These are phyloP conservation scores for Artibeus lituratus DNA, from an alignment of 2,797 vertebrate genomes.

Conservation along the genomic window DNA sequence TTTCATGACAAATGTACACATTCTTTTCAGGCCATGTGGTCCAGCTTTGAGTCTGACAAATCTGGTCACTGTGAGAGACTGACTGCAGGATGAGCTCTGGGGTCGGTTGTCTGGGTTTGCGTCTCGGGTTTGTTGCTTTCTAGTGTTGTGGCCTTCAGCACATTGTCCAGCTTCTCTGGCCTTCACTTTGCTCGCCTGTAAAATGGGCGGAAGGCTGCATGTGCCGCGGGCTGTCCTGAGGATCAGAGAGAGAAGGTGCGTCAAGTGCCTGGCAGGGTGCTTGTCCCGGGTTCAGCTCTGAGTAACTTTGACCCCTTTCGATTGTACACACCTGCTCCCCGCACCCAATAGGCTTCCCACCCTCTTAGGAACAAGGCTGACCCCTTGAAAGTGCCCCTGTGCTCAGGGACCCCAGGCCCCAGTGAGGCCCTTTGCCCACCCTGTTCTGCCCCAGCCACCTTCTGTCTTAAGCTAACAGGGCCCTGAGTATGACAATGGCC, in stretches of 20 bases:
- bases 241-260: background rate
- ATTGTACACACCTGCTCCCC: background rate
- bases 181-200: background rate
- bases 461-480: background rate
- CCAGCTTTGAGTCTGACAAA: constrained; percentile 4
- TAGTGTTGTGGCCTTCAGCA: background rate
- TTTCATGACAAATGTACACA: constrained; percentile 22
- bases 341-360: background rate
- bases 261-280: background rate
- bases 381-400: background rate
- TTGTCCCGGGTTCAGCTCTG: background rate
- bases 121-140: background rate
- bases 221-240: background rate
- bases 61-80: background rate
- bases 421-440: background rate
- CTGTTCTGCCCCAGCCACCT: background rate
- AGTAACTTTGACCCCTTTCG: background rate
- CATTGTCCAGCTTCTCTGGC: background rate
- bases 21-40: constrained; percentile 17
- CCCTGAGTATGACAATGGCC: background rate
- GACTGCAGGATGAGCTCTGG: background rate
- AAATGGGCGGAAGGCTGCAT: background rate
- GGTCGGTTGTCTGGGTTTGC: background rate
- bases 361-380: background rate
- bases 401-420: background rate